phyloP scores from a whole-genome alignment of 30 jellyfish, hydroid and myxozoan species.

The Pelagia noctiluca region DNA sequence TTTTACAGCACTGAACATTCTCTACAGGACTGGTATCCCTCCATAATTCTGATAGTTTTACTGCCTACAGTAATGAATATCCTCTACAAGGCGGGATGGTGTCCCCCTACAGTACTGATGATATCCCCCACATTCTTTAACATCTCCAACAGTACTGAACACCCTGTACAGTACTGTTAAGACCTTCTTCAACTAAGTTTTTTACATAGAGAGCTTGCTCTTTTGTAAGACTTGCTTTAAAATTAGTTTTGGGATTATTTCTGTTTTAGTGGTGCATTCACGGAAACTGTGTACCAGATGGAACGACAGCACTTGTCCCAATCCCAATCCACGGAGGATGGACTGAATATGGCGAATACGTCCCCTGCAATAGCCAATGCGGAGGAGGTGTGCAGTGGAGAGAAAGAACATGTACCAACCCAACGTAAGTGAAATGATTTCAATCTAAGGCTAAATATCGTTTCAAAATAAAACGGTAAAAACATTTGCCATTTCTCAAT shows the following conservation, averaged over 20 bases:
- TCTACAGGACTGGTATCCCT: too few relatives aligned
- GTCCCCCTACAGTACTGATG: background rate
- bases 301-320: conserved; percentile 82
- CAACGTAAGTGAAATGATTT: conserved; percentile 62
- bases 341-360: conserved; percentile 40
- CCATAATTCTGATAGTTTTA: too few relatives aligned
- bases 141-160: background rate
- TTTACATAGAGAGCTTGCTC: background rate
- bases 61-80: too few relatives aligned
- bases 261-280: conserved; percentile 87
- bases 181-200: background rate
- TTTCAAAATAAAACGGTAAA: too few relatives aligned
- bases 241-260: background rate
- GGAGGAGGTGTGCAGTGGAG: conserved; percentile 97
- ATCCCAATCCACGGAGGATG: conserved; percentile 88
- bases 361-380: conserved; percentile 75
- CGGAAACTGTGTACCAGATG: conserved; percentile 96
- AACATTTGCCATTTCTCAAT: background rate
- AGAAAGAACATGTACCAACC: conserved; percentile 83
- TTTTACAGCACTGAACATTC: too few relatives aligned
- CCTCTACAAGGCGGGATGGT: background rate
- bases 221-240: background rate
- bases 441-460: too few relatives aligned
- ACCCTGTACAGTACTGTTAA: background rate
- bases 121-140: background rate